A percentile compares a stretch with the other conserved stretches of the same genome.
Evolutionary conservation across 1,140 invertebrate genomes (phyloP).

Genomic region (Aphidius ervi): DNA sequence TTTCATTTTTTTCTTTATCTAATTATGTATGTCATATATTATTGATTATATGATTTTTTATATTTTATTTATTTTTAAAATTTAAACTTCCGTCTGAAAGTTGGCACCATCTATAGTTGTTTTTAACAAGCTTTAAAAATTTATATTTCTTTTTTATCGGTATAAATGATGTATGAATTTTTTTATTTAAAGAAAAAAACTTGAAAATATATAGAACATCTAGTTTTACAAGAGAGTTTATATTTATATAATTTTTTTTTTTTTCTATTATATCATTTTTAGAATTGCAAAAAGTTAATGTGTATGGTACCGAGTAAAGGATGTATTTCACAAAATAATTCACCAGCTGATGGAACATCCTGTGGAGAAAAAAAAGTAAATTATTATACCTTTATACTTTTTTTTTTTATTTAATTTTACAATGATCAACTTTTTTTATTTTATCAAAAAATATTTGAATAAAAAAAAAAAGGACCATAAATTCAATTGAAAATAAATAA

Average conservation of each 20-base stretch:
- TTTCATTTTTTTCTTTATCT: not conserved
- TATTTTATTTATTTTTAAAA: not conserved
- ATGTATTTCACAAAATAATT: slow-evolving; percentile 49
- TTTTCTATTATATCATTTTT: slow-evolving; percentile 24
- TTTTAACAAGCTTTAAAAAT: slow-evolving; percentile 20
- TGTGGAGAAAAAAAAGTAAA: slow-evolving; percentile 51
- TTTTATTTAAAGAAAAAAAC: not conserved
- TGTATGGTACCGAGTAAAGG: slow-evolving; percentile 55
- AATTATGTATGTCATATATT: not conserved
- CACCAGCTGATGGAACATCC: slow-evolving; percentile 59
- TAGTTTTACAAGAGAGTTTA: too few relatives aligned
- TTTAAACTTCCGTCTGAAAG: slow-evolving; percentile 18
- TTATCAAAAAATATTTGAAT: too few relatives aligned
- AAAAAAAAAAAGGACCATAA: too few relatives aligned
- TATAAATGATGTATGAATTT: slow-evolving; percentile 19
- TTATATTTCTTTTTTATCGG: slow-evolving; percentile 30
- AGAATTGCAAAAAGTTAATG: slow-evolving; percentile 53
- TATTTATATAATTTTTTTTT: too few relatives aligned
- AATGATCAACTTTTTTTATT: too few relatives aligned
- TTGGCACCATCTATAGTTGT: slow-evolving; percentile 33
- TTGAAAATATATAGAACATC: too few relatives aligned
- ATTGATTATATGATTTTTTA: not conserved
- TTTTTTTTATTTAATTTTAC: slow-evolving; percentile 19
- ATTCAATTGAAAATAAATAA: too few relatives aligned
- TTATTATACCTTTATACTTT: slow-evolving; percentile 14